These are phyloP conservation scores for Scolanthus callimorphus DNA, from an alignment of 92 coral and sea anemone genomes.

Conservation along the genomic window DNA sequence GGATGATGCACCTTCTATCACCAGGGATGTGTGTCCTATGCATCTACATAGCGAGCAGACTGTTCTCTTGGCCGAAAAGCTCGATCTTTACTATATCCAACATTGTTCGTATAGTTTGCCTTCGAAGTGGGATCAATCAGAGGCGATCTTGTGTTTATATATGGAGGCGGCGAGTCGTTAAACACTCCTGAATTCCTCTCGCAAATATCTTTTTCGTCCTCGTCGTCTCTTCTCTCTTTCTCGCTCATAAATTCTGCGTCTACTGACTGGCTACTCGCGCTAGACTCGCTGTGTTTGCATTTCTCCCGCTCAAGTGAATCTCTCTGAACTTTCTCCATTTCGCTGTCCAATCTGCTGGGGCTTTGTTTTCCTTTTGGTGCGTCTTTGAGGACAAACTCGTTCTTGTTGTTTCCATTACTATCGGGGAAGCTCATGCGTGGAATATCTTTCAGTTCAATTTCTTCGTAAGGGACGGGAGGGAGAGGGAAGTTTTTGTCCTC, in stretches of 20 bases:
- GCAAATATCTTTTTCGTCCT: constrained; percentile 68
- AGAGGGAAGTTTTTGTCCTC: constrained; percentile 49
- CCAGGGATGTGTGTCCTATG: no score
- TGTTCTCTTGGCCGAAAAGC: constrained; percentile 29
- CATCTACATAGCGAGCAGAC: constrained; percentile 52
- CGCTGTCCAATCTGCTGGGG: constrained; percentile 34
- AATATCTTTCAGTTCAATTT: constrained; percentile 54
- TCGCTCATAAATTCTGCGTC: constrained; percentile 61
- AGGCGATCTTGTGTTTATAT: constrained; percentile 26
- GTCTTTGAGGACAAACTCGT: constrained; percentile 39
- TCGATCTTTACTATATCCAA: constrained; percentile 25
- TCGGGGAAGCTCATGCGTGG: constrained; percentile 8
- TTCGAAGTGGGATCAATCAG: constrained; percentile 4
- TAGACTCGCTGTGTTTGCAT: constrained; percentile 32
- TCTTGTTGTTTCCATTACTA: constrained; percentile 31
- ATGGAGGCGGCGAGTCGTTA: constrained; percentile 41
- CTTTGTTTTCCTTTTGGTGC: constrained; percentile 43
- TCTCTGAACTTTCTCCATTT: constrained; percentile 59
- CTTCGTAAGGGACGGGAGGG: constrained; percentile 79
- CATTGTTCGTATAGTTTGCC: constrained; percentile 16
- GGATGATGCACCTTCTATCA: no score
- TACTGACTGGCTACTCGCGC: constrained; percentile 2
- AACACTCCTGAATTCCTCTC: constrained; percentile 72
- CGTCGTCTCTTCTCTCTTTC: constrained; percentile 55
- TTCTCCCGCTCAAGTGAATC: constrained; percentile 58